Base-by-base conservation (phyloP, 2,113 vertebrate genomes). In the Pelodiscus sinensis region DNA sequence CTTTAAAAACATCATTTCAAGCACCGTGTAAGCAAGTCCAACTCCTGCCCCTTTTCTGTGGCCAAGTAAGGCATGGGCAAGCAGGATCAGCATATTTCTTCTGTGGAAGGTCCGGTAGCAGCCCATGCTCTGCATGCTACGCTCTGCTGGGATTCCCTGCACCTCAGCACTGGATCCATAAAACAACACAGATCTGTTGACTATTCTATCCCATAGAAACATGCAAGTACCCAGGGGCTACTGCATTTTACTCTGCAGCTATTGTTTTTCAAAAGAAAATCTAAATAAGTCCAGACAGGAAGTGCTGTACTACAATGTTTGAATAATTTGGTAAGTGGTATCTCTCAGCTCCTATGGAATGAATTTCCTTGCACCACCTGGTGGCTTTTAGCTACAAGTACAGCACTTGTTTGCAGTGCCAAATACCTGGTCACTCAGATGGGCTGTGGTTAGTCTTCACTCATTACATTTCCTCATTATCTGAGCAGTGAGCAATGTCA, bases 331-430 rank as follows among this genome's bases (percentile, higher is more conserved):
- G 83, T 86, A 79, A 51, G 10, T 21, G 81, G 79, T 83, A 29
- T 62, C 79, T 58, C 50, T 14, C 18, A 79, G 27, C 1, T 19
- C n/a, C 52, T 89, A 24, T 25, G 18, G 52, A 93, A 68, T 38
- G 2, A 2, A n/a, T 90, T 24, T 5, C 22, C 73, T 82, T 71
- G 84, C 86, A 78, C 52, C 84, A 54, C 31, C 3, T 12, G 3
- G 56, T 13, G 56, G 75, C 54, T 85, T 79, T 38, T 13, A 81
- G 55, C 79, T 87, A 77, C 6, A 93, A 88, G 38, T 12, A 44
- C 87, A 87, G 0, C 15, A 68, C 71, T n/a, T 38, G 71, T 16
- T 44, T 51, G 12, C 22, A 35, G 24, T 19, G 27, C 38, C 15
- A 57, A 56, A 9, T 44, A 62, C 9, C 35, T 52, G 55, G 71